Base-by-base conservation (phyloP, 2,888 invertebrate genomes). In the Pachydiplax longipennis region DNA sequence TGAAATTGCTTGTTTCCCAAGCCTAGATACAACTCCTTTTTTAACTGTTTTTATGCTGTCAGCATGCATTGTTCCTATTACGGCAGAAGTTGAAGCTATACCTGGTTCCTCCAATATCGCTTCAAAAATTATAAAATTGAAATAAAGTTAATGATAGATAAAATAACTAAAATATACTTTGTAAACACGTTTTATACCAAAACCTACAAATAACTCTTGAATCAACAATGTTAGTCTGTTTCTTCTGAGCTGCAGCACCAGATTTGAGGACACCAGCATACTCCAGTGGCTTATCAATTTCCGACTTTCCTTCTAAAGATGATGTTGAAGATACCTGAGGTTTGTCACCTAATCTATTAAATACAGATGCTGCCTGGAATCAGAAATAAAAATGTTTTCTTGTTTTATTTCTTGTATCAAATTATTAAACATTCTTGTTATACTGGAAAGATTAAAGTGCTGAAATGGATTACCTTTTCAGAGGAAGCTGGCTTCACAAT, bases 261-360 rank as follows among this genome's bases (percentile, higher is more conserved):
- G 93, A 93, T 91, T 94, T 94, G 1, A 93, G 91, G 91, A 93
- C 93, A 2, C 93, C 93, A 18, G 91, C 83, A 53, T 92, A 92
- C 0, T 92, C 91, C 15, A 90, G 80, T 22, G 87, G 90, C 44
- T 91, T 92, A n/a, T 92, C 83, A 15, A 31, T 31, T 93, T 80
- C 93, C 92, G 4, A 91, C 92, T 48, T 94, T 93, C 65, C 81
- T 22, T 91, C 91, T 18, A 58, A 40, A 37, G 25, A 90, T 25
- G 91, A 91, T 22, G 92, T 91, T 10, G 92, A 91, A 10, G 91
- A 53, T 13, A 91, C 91, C 53, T 92, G 91, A 18, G 83, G n/a
- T 91, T 93, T 94, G 58, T 93, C 94, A 1, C 94, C 94, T 13
- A 94, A 92, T 15, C 94, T 93, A 91, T 93, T 94, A 90, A 94